Conservation (phyloP, 1,140 invertebrate genomes). For the Sinonovacula constricta region DNA sequence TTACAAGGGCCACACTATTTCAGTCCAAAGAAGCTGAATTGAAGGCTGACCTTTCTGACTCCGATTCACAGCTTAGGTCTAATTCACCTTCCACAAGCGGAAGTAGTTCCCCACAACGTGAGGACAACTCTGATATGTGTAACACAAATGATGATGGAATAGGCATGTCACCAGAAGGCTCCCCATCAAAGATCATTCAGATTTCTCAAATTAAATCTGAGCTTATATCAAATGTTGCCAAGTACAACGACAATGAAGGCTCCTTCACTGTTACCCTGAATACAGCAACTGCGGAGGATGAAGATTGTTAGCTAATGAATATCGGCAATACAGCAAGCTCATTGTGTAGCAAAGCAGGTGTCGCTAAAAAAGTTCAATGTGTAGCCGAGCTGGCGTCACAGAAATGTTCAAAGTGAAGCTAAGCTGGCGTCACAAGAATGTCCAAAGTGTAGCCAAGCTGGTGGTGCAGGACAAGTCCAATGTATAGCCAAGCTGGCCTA, state of each 20-base stretch:
- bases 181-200: conserved; percentile 23
- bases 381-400: too few species aligned
- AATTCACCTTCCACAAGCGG: conserved; percentile 54
- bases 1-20: conserved; percentile 55
- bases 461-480: too few species aligned
- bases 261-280: conserved; percentile 34
- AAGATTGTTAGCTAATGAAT: conserved; percentile 52
- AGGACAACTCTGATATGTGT: conserved; percentile 16
- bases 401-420: too few species aligned
- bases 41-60: conserved; percentile 28
- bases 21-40: conserved; percentile 28
- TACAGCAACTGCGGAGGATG: conserved; percentile 30
- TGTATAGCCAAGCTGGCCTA: too few species aligned
- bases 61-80: conserved; percentile 34
- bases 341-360: too few species aligned
- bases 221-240: conserved; percentile 30
- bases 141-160: conserved; percentile 51
- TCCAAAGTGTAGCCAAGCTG: too few species aligned
- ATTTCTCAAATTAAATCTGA: conserved; percentile 38
- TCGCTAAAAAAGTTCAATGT: too few species aligned
- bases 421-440: too few species aligned
- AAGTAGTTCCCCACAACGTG: conserved; percentile 46
- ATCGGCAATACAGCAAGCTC: too few species aligned
- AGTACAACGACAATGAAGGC: conserved; percentile 24
- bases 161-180: conserved; percentile 40